Base-by-base conservation (phyloP, 2,797 vertebrate genomes). In the Tokudaia muenninki region DNA sequence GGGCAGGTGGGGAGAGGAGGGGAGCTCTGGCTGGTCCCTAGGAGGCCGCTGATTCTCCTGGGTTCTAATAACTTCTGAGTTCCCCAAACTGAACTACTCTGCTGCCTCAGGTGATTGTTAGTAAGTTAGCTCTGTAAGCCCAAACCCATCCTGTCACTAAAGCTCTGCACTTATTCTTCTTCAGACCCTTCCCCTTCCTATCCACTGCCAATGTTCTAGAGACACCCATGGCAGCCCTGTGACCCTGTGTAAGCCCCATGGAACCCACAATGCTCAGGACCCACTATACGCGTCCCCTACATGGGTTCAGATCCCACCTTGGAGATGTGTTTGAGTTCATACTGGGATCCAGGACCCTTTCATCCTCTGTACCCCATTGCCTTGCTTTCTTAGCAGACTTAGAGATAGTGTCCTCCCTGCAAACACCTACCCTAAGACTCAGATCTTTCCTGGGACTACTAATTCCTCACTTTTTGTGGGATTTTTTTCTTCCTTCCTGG, bases 41-140 rank as follows among this genome's bases (percentile, higher is more conserved):
- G 91, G 55, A 79, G 17, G 92, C 95, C 78, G 96, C 89, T 95
- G 94, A 65, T 22, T 79, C 92, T 87, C 95, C 94, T 78, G 10
- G 52, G 92, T 95, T 95, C 98, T 97, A 98, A 97, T 97, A 97
- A 98, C 98, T 98, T 98, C 98, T 98, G 98, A 98, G 98, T 98
- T 98, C 97, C 97, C 97, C 96, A 94, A 97, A 96, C 96, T 96
- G 81, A 95, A 97, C 95, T 97, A 41, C 10, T 44, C 10, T 0
- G 78, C 67, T 72, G 90, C 11, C 37, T 11, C 0, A 61, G 92
- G 74, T 78, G 86, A 67, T 63, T 41, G 12, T 55, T n/a, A 14
- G 92, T 89, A 83, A 26, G 0, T 67, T 34, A 67, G 37, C 95
- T 82, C 83, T 67, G 70, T 63, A 44, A 22, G 19, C 50, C 80